These are phyloP conservation scores for Pentalonia nigronervosa DNA, from an alignment of 1,140 invertebrate species.

Conservation along the genomic window DNA sequence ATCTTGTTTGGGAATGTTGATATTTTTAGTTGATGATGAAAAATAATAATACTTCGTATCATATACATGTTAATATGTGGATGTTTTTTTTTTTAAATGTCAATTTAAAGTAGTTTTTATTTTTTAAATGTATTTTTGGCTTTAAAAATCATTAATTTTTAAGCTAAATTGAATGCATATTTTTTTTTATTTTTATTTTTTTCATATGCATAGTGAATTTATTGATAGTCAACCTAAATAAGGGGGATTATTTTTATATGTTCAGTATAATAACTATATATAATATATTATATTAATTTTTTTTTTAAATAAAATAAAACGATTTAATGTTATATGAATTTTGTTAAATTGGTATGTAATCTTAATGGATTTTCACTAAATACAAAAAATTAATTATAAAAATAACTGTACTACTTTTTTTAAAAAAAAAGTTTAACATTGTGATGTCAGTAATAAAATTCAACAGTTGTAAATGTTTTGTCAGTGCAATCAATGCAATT, in stretches of 20 bases:
- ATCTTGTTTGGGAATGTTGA: background rate
- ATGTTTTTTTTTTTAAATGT: background rate
- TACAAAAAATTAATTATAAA: background rate
- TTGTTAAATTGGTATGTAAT: background rate
- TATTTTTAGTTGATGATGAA: background rate
- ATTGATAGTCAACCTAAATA: background rate
- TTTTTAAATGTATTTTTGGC: background rate
- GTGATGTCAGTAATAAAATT: background rate
- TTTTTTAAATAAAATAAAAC: background rate
- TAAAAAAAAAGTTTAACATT: background rate
- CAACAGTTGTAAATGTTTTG: constrained; percentile 32
- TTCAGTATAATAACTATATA: no score
- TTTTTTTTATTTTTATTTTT: background rate
- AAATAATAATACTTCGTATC: background rate
- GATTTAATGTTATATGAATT: background rate
- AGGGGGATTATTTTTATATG: background rate
- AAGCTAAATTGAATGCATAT: background rate
- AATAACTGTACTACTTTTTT: background rate
- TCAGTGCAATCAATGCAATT: constrained; percentile 1
- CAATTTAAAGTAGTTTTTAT: background rate
- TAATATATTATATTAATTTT: background rate
- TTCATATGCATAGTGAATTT: background rate
- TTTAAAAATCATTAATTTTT: background rate
- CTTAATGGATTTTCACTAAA: background rate
- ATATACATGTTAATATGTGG: background rate